Base-by-base conservation (phyloP, 2,888 invertebrate genomes). In the Stenotaenia linearis region DNA sequence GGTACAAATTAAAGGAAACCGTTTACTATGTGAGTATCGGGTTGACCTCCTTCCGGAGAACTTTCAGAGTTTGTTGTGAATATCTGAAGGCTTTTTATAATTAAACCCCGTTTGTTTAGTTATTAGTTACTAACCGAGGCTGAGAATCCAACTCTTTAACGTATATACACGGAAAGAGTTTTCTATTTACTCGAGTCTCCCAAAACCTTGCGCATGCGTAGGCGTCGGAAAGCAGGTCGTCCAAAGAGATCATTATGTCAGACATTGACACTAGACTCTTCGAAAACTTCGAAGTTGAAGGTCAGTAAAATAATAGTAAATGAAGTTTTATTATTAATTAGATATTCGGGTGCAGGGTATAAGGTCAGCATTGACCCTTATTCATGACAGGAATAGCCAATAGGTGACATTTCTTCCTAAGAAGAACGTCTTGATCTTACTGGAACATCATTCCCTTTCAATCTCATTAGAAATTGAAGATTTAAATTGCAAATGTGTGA, bases 1-100 rank as follows among this genome's bases (percentile, higher is more conserved):
- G 69, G 69, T 69, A 69, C 69, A 69, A 69, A 69, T 69, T 69
- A 69, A 69, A 69, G 69, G 69, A 69, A 69, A 69, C 69, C 69
- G 69, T 69, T 69, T 69, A 69, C 69, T 69, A 69, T 61, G 23
- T 69, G 69, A 25, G 69, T 18, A 21, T 69, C 25, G 25, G 15
- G 69, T 7, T 69, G 69, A 69, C 69, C 69, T 69, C 28, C 69
- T 69, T 69, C 69, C 69, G 69, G 69, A 69, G 28, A 69, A 25
- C 23, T 69, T 69, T 69, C 69, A 23, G 28, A 28, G 25, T 28
- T 69, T 28, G 28, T 28, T 69, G 69, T 69, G 69, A 69, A 69
- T 9, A 21, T 69, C n/a, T 28, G 6, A 69, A 69, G 69, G 25
- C 23, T 23, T 69, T 69, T 69, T 69, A 25, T 69, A 69, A 25